Conservation (phyloP, 2,113 vertebrate species). For the Emydocephalus ijimae region DNA sequence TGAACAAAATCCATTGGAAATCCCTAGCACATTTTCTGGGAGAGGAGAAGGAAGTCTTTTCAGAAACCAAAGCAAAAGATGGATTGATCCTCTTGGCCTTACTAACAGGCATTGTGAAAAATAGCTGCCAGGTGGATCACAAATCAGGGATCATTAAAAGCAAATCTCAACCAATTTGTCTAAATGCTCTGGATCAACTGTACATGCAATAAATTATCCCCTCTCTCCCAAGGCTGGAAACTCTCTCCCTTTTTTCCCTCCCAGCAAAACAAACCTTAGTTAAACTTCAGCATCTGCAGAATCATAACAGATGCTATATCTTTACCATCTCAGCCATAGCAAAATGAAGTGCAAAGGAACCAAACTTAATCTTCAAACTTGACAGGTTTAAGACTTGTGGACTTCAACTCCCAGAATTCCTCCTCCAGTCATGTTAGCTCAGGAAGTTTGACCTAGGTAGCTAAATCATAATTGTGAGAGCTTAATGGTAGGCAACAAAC, state of each 20-base stretch:
- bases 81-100: constrained; percentile 38
- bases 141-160: constrained; percentile 62
- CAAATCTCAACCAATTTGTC: constrained; percentile 51
- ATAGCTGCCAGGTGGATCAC: constrained; percentile 40
- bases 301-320: neutral
- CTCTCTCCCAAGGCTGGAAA: constrained; percentile 42
- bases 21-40: constrained; percentile 35
- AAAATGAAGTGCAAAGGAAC: neutral
- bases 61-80: constrained; percentile 54
- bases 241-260: constrained; percentile 8
- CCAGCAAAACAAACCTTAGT: constrained; percentile 5
- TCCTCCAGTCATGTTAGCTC: too few relatives aligned
- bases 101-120: constrained; percentile 53
- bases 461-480: neutral
- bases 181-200: constrained; percentile 50
- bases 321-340: neutral
- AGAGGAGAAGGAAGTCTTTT: constrained; percentile 10
- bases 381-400: too few relatives aligned
- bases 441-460: too few relatives aligned
- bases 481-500: neutral
- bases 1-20: constrained; percentile 55
- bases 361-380: neutral
- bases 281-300: constrained; percentile 16
- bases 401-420: too few relatives aligned
- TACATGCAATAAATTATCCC: constrained; percentile 33